phyloP scores from a whole-genome alignment of 2,888 invertebrate species.

The Mycalesis mineus region DNA sequence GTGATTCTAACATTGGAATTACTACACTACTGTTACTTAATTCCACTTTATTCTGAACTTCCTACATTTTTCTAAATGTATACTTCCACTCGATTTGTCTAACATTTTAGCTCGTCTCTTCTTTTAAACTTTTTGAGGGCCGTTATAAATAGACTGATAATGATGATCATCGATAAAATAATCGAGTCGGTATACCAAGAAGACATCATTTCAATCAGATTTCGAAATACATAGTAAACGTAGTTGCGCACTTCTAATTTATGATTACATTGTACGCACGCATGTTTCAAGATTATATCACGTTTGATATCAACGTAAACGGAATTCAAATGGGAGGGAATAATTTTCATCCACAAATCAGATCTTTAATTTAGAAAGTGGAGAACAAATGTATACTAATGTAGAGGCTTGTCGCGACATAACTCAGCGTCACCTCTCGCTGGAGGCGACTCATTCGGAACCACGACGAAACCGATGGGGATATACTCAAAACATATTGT shows the following conservation, averaged over 20 bases:
- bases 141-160: too few species aligned
- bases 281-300: slow-evolving; percentile 48
- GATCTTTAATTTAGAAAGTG: slow-evolving; percentile 52
- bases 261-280: slow-evolving; percentile 36
- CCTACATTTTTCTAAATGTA: too few species aligned
- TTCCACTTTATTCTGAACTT: too few species aligned
- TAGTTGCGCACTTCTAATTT: slow-evolving; percentile 32
- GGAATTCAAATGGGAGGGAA: slow-evolving; percentile 27
- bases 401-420: slow-evolving; percentile 36
- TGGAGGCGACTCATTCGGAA: slow-evolving; percentile 22
- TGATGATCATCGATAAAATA: slow-evolving; percentile 4
- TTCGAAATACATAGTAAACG: slow-evolving; percentile 33
- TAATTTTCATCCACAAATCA: slow-evolving; percentile 40
- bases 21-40: too few species aligned
- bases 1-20: too few species aligned
- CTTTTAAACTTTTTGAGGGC: too few species aligned
- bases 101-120: too few species aligned
- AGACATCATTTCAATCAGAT: slow-evolving; percentile 37
- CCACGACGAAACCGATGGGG: slow-evolving; percentile 26
- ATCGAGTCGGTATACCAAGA: background rate
- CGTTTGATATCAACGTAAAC: slow-evolving; percentile 44
- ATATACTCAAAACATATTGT: background rate
- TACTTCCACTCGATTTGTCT: too few species aligned
- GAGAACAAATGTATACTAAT: slow-evolving; percentile 57
- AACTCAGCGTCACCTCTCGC: slow-evolving; percentile 33